A percentile compares a stretch with the other conserved stretches of the same genome.
phyloP scores from a whole-genome alignment of 2,797 vertebrate genomes.

The Aphelocoma californica region DNA sequence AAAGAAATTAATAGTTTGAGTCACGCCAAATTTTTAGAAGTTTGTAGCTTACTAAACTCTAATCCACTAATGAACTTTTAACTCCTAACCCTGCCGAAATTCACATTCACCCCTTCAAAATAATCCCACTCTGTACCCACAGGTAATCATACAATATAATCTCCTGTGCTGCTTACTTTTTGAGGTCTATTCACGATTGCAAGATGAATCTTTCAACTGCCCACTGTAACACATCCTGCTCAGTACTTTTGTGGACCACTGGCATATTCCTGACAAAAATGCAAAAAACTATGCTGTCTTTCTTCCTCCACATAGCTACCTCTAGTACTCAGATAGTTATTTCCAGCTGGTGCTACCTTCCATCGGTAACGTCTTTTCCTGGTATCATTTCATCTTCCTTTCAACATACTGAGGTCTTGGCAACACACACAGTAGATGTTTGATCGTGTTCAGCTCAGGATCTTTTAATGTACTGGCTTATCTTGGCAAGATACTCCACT shows the following conservation, averaged over 20 bases:
- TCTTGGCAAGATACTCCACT: background rate
- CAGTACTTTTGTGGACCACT: background rate
- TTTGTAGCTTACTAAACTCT: background rate
- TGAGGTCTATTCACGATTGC: background rate
- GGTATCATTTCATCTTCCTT: background rate
- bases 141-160: background rate
- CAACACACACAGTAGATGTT: background rate
- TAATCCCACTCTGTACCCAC: background rate
- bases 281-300: background rate
- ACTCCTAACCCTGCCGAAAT: background rate
- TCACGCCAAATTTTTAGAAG: background rate
- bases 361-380: background rate
- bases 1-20: background rate
- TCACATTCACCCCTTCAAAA: background rate
- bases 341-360: background rate
- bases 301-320: background rate
- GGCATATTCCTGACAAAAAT: background rate
- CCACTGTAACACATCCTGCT: accelerated
- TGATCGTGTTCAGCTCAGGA: accelerated
- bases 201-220: background rate
- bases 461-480: background rate
- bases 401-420: background rate
- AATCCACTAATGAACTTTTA: background rate
- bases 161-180: background rate
- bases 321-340: background rate